Percentiles rank a stretch among this genome's conserved stretches.
phyloP scores from a whole-genome alignment of 2,888 invertebrate species.

The Beris morrisii region DNA sequence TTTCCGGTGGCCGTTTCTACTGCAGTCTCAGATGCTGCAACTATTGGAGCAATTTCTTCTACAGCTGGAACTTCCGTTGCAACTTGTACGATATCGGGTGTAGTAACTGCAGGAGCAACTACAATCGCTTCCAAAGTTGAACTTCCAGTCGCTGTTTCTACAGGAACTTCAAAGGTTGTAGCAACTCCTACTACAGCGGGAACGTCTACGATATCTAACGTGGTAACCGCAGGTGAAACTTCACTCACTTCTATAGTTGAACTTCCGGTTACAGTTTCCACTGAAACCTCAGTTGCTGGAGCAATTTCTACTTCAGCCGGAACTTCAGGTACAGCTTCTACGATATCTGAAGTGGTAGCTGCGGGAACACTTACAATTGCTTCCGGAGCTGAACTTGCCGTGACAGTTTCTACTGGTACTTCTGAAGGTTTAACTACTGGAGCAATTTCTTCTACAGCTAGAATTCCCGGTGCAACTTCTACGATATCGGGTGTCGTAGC shows the following conservation, averaged over 20 bases:
- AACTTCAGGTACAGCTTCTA: no score
- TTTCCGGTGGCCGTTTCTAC: not conserved
- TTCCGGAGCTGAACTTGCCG: no score
- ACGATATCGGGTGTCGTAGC: not conserved
- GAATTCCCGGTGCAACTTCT: conserved; percentile 2
- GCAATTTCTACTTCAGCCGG: no score
- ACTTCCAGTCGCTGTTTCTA: not conserved
- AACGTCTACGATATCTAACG: not conserved
- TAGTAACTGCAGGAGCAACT: not conserved
- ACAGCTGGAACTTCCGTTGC: not conserved
- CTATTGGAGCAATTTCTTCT: not conserved
- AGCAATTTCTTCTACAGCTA: not conserved
- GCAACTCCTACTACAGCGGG: no score
- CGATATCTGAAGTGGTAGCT: no score
- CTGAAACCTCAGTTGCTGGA: no score
- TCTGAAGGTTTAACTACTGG: conserved; percentile 7
- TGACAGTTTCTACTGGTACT: no score
- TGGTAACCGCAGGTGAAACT: not conserved
- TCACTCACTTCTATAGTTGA: no score
- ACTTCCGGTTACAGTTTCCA: no score
- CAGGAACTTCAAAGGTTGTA: not conserved
- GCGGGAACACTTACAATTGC: no score
- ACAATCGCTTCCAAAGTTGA: not conserved
- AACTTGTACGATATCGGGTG: no score
- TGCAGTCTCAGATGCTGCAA: not conserved